Evolutionary conservation across 2,888 invertebrate species (phyloP), one percentile per base, ranked within the genome.

Genomic region (Perdita meconis): DNA sequence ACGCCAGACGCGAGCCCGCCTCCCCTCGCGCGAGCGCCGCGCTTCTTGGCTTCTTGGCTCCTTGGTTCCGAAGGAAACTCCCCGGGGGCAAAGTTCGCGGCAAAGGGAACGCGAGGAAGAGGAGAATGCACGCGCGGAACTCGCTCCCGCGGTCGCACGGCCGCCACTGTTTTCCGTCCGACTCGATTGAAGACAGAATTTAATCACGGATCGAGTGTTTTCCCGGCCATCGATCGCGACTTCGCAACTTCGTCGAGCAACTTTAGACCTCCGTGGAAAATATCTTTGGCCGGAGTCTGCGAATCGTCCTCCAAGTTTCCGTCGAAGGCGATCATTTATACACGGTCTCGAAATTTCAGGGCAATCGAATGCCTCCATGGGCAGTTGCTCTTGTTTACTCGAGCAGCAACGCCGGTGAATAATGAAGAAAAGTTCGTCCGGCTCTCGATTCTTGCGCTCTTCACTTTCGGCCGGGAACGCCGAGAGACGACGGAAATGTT

Each of bases 11-110:
- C 26, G 26, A 38, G 44, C 36, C 22, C 22, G 12, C 50, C 36
- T 19, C 19, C 19, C 5, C 26, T n/a, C 22, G 13, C 80, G 66
- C 70, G 10, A 66, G 65, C 65, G 24, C 55, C 70, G 69, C 71
- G 53, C n/a, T n/a, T n/a, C n/a, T n/a, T n/a, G n/a, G n/a, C n/a
- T n/a, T n/a, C n/a, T n/a, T n/a, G n/a, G n/a, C n/a, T n/a, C n/a
- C n/a, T n/a, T n/a, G 30, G 75, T 75, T 81, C 71, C 80, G 59
- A 64, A 56, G 30, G 81, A 81, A 81, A 84, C 81, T 81, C 65
- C 16, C 24, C n/a, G n/a, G 5, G 38, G 44, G 30, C 30, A 10
- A 75, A 65, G 47, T 75, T 75, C 24, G 4, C 0, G 2, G 65
- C 57, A 59, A 50, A 53, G 65, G 74, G 19, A 65, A 34, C 34